Percentiles rank a stretch among this genome's conserved stretches.
Conservation (phyloP, 2,888 invertebrate species). For the Plusia festucae region DNA sequence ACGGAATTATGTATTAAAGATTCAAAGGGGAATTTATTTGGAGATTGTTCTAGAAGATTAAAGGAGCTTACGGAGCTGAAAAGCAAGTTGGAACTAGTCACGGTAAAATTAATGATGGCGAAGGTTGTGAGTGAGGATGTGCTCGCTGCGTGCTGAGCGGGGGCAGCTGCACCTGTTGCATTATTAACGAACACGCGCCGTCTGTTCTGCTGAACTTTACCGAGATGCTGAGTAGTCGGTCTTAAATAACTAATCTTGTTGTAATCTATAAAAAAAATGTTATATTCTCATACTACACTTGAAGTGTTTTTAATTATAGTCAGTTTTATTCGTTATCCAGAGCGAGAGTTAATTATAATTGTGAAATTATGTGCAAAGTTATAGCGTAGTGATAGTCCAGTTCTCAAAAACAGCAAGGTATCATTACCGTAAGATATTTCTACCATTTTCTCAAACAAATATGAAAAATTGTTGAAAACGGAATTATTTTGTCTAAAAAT, state of each 20-base stretch:
- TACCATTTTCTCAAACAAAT: no score
- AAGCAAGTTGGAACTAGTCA: neutral
- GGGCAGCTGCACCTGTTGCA: neutral
- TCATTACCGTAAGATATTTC: no score
- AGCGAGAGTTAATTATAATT: no score
- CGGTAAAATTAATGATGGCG: neutral
- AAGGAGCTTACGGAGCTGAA: slow-evolving; percentile 1
- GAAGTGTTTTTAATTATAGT: no score
- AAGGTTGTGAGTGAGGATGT: neutral
- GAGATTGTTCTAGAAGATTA: slow-evolving; percentile 4
- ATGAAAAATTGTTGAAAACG: no score
- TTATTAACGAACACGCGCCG: neutral
- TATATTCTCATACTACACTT: no score
- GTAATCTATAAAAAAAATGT: no score
- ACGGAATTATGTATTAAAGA: slow-evolving; percentile 10
- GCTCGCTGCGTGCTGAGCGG: neutral
- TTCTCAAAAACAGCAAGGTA: no score
- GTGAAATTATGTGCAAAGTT: no score
- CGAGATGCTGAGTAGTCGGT: neutral
- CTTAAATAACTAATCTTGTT: neutral
- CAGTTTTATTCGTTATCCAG: no score
- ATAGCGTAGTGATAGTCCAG: no score
- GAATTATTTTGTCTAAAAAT: no score
- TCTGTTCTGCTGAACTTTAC: neutral
- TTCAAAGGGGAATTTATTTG: neutral